phyloP scores from a whole-genome alignment of 2,888 invertebrate genomes.

The Clitarchus hookeri region DNA sequence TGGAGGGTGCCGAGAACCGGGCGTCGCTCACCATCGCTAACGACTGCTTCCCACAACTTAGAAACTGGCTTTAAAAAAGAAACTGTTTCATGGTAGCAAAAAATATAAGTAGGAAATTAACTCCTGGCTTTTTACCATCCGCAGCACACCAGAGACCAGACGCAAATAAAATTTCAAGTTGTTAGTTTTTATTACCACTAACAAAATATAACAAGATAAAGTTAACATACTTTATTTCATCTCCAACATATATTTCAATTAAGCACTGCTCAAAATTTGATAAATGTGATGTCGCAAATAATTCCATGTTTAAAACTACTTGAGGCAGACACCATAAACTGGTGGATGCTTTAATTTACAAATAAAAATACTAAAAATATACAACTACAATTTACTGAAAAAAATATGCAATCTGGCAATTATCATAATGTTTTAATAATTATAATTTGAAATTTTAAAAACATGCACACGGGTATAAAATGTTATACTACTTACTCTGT shows the following conservation, averaged over 20 bases:
- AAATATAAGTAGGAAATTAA: too few species aligned
- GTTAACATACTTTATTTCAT: too few species aligned
- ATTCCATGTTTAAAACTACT: not conserved
- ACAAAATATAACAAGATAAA: too few species aligned
- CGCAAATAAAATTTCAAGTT: too few species aligned
- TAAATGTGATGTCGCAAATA: not conserved
- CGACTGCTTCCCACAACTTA: not conserved
- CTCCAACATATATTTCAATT: too few species aligned
- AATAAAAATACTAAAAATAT: not conserved
- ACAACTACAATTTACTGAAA: not conserved
- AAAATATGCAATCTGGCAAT: not conserved
- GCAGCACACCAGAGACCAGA: too few species aligned
- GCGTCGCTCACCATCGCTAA: not conserved
- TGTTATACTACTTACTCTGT: slow-evolving; percentile 24
- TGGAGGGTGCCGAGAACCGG: not conserved
- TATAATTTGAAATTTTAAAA: slow-evolving; percentile 29
- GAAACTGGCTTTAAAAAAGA: too few species aligned
- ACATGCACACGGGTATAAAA: slow-evolving; percentile 33
- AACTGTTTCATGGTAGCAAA: too few species aligned
- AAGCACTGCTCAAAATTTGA: not conserved
- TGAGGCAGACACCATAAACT: too few species aligned
- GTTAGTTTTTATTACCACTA: too few species aligned
- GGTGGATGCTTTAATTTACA: not conserved
- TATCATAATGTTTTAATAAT: not conserved
- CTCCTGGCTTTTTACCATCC: too few species aligned